Evolutionary conservation across 2,113 vertebrate species (phyloP), one percentile per base, ranked within the genome.

Genomic region (Myanophis thanlyinensis): DNA sequence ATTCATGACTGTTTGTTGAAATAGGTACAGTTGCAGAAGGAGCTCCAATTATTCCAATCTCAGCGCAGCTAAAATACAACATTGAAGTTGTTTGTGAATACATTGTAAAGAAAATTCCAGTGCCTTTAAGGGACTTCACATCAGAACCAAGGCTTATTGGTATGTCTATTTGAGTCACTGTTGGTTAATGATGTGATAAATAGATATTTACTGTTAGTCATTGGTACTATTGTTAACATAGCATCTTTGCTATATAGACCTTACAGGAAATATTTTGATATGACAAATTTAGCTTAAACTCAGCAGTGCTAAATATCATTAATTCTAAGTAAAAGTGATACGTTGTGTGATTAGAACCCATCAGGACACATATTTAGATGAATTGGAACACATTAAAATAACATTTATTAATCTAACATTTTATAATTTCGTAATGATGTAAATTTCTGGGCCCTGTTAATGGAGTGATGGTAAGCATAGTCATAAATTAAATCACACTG

Each of bases 1-100:
- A 91, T 44, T 91, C 92, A 15, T 10, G 94, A 54, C 95, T 95
- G 94, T 91, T 85, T 90, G 5, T 62, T 91, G 6, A 91, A 91
- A 87, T 92, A 99, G 99, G 99, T 92, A 99, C 99, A 48, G 99
- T 99, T 95, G 99, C 99, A 86, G 99, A 99, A 97, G 99, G 99
- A 35, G 99, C 99, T 35, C 99, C 99, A 90, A 99, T 99, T 97
- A 99, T 99, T 97, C 99, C 99, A 53, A 99, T 99, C 96, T 99
- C 99, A 0, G 99, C 99, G 56, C 99, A 99, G 97, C 54, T 99
- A 49, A 99, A 99, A 92, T 99, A 99, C 96, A 99, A 99, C 97
- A 99, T 99, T 90, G 99, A 99, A 97, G 99, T 99, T 90, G 99
- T 99, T 88, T 99, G 99, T 0, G 99, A 99, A 95, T 99, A 99